Evolutionary conservation across 2,888 invertebrate species (phyloP).

Genomic region (Dorcus hopei): DNA sequence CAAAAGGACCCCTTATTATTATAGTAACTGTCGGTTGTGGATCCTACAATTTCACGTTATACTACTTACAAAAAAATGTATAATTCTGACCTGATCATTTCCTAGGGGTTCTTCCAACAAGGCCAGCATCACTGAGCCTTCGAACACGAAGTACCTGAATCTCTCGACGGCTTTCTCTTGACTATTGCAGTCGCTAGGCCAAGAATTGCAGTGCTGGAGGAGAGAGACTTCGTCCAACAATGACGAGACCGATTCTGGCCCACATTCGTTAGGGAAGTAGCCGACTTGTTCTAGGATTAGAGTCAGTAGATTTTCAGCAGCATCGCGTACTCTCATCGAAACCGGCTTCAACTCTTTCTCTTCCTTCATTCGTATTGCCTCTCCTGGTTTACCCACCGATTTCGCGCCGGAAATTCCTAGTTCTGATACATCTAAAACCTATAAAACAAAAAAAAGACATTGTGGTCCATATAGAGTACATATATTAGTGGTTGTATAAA

Average conservation of each 20-base stretch:
- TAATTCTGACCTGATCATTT: constrained; percentile 49
- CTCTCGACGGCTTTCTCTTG: constrained; percentile 62
- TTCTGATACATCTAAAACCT: constrained; percentile 87
- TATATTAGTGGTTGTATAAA: neutral
- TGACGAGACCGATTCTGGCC: constrained; percentile 81
- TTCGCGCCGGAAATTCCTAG: constrained; percentile 96
- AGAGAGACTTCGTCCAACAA: constrained; percentile 84
- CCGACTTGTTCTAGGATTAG: constrained; percentile 88
- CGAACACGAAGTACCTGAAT: constrained; percentile 87
- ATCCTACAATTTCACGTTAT: constrained; percentile 57
- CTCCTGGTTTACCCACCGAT: constrained; percentile 81
- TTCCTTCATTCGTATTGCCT: constrained; percentile 88
- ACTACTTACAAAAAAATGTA: neutral
- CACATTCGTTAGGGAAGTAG: constrained; percentile 80
- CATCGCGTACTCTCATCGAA: constrained; percentile 95
- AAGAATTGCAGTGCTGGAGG: constrained; percentile 69
- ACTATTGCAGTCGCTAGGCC: constrained; percentile 53
- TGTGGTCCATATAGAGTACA: neutral
- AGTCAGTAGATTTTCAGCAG: constrained; percentile 91
- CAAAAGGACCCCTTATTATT: constrained; percentile 88
- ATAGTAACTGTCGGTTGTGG: constrained; percentile 90
- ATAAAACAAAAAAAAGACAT: neutral
- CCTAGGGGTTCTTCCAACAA: constrained; percentile 88
- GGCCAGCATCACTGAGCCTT: constrained; percentile 84
- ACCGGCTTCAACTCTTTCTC: constrained; percentile 96